These are phyloP conservation scores for Hylaeus anthracinus DNA, from an alignment of 1,140 invertebrate genomes.

Conservation along the genomic window DNA sequence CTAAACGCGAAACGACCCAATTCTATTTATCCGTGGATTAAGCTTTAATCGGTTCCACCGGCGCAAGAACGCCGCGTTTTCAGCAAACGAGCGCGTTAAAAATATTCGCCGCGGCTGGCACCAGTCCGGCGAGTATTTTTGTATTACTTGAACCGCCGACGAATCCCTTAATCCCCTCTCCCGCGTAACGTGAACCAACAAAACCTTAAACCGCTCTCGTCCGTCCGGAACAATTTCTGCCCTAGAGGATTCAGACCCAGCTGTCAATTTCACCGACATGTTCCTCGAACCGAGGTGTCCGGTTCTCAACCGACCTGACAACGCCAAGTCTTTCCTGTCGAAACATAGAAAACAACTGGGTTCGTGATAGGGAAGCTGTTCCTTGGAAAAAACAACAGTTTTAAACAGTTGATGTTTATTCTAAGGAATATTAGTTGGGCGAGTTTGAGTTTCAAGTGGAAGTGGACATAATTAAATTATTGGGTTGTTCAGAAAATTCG, in stretches of 20 bases:
- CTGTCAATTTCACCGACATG: conserved; percentile 22
- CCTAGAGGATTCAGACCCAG: background rate
- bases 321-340: background rate
- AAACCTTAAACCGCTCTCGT: conserved; percentile 11
- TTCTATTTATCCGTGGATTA: conserved; percentile 26
- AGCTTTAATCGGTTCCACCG: background rate
- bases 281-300: background rate
- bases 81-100: conserved; percentile 1
- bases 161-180: conserved; percentile 37
- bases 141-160: conserved; percentile 16
- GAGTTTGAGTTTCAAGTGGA: no score
- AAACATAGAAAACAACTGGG: no score
- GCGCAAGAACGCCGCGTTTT: background rate
- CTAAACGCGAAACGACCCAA: conserved; percentile 2
- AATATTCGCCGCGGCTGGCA: conserved; percentile 4
- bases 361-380: no score
- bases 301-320: background rate
- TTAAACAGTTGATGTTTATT: no score
- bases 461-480: no score
- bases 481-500: no score
- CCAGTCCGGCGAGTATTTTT: background rate
- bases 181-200: background rate
- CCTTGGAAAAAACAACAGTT: no score
- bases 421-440: no score
- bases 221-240: conserved; percentile 14